Evolutionary conservation across 2,113 vertebrate species (phyloP), one percentile per base, ranked within the genome.

Genomic region (Thamnaconus septentrionalis): DNA sequence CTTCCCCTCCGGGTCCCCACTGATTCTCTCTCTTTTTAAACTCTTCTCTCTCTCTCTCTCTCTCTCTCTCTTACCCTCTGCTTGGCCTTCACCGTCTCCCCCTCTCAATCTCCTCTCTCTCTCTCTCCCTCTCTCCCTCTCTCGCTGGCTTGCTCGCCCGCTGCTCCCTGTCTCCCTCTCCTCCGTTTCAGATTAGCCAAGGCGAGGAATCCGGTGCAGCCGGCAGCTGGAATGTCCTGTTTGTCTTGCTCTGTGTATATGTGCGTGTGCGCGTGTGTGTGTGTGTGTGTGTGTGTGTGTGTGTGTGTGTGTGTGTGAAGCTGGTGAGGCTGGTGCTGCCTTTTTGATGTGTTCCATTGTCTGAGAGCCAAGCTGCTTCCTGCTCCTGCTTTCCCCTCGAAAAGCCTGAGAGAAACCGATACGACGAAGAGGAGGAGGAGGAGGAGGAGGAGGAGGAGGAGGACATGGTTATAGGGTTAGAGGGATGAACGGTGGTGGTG

Each of bases 271-370:
- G 66, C 64, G 71, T 78, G 67, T 72, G 75, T 73, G 68, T 57
- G 71, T 59, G 50, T 63, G 59, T 54, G 67, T 76, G 64, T 66
- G 72, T 59, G 74, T 45, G 56, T 54, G 51, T 43, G 75, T 58
- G 42, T 61, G 53, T 61, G 69, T 61, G 69, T 69, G 72, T 53
- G 61, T 47, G 43, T 41, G 73, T 31, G 79, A 78, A 78, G 79
- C 72, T 87, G 87, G 87, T 88, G 79, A 90, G 84, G 87, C 76
- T 89, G 84, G 85, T 84, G 81, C 75, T 78, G 81, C 18, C 76
- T 88, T 91, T 92, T 92, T 92, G 90, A 92, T 93, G 90, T 91
- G 88, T 87, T 84, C 91, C 87, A 93, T 93, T 92, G 92, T 92
- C 87, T 88, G 76, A 76, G 80, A 87, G 85, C 89, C 90, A 91